A percentile compares a stretch with the other conserved stretches of the same genome.
These are phyloP conservation scores for Julus scandinavius DNA, from an alignment of 2,888 invertebrate genomes.

Conservation along the genomic window DNA sequence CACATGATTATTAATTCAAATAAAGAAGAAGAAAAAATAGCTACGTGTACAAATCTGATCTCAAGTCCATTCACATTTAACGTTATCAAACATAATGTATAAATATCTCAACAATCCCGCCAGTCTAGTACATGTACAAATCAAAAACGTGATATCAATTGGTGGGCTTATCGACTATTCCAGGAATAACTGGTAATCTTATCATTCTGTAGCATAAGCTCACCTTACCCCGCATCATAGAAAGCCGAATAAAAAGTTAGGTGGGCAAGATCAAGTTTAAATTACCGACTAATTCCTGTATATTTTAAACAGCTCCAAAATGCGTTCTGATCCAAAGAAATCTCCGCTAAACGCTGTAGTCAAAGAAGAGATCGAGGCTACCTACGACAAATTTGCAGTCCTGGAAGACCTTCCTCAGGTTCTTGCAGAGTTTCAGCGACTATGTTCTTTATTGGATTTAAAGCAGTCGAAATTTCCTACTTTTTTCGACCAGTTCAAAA, in stretches of 20 bases:
- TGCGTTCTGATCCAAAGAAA: background rate
- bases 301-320: background rate
- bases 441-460: conserved; percentile 40
- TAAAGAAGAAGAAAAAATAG: too few species aligned
- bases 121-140: background rate
- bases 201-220: background rate
- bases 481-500: conserved; percentile 25
- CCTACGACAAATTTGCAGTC: conserved; percentile 48
- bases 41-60: background rate
- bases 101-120: background rate
- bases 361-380: conserved; percentile 28
- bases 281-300: background rate
- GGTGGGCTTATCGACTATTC: background rate
- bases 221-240: background rate
- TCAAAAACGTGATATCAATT: background rate
- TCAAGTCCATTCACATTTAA: background rate
- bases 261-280: background rate
- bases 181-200: background rate
- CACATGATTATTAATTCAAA: too few species aligned
- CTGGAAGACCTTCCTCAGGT: conserved; percentile 44
- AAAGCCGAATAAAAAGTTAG: too few species aligned
- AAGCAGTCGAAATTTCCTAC: conserved; percentile 12
- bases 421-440: background rate
- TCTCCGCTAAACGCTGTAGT: background rate
- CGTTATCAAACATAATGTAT: background rate